phyloP scores from a whole-genome alignment of 2,797 vertebrate species.

The Prunella strophiata region DNA sequence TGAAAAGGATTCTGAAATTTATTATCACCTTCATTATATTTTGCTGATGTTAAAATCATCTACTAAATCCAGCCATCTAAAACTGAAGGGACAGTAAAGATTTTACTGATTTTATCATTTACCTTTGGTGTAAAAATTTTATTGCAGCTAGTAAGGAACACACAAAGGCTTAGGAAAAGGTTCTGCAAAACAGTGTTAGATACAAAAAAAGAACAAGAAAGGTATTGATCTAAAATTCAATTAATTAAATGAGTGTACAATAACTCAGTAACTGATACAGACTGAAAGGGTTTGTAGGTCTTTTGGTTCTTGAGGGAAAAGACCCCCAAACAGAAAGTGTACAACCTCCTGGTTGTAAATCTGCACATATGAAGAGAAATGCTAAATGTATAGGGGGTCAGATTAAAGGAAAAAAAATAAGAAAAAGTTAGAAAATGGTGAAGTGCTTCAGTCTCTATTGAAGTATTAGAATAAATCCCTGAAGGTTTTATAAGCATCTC shows the following conservation, averaged over 20 bases:
- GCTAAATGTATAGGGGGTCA: background rate
- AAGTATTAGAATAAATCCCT: background rate
- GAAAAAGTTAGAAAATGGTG: background rate
- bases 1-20: background rate
- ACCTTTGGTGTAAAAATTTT: background rate
- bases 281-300: background rate
- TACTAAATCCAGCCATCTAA: background rate
- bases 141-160: background rate
- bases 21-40: background rate
- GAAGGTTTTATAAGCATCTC: background rate
- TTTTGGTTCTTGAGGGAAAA: background rate
- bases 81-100: background rate
- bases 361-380: background rate
- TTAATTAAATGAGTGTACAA: background rate
- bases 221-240: background rate
- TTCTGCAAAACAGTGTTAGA: background rate
- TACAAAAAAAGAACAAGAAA: background rate
- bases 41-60: background rate
- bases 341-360: background rate
- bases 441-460: background rate
- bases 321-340: fast-evolving
- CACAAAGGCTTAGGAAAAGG: background rate
- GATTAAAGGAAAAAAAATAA: background rate
- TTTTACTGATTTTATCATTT: background rate
- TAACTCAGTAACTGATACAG: background rate